Evolutionary conservation across 1,140 invertebrate species (phyloP).

Genomic region (Plodia interpunctella): DNA sequence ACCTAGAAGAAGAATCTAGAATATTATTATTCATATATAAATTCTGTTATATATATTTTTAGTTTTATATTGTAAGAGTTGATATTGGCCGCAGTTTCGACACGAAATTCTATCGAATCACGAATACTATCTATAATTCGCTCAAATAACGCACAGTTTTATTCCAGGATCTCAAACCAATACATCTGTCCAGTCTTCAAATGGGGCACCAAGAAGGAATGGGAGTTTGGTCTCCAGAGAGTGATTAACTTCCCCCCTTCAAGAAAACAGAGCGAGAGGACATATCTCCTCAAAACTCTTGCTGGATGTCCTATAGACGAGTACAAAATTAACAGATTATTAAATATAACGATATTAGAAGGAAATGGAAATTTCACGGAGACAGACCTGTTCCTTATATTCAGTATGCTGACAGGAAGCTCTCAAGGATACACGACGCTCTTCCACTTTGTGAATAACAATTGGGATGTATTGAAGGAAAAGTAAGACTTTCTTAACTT

Average conservation of each 20-base stretch:
- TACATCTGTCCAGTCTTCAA: constrained; percentile 87
- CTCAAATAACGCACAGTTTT: no score
- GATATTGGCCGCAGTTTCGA: no score
- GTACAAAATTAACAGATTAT: constrained; percentile 79
- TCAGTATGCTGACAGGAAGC: constrained; percentile 82
- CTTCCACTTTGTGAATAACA: constrained; percentile 81
- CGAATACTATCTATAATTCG: no score
- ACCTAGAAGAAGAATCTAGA: no score
- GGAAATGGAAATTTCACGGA: constrained; percentile 84
- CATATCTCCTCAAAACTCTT: constrained; percentile 85
- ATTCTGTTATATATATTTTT: no score
- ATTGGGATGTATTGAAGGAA: constrained; percentile 81
- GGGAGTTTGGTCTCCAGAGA: constrained; percentile 86
- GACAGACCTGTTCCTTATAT: constrained; percentile 84
- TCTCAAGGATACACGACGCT: constrained; percentile 82
- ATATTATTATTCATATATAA: no score
- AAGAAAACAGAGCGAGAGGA: constrained; percentile 83
- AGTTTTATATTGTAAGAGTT: no score
- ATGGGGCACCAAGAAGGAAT: constrained; percentile 86
- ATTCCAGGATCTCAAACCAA: constrained; percentile 81
- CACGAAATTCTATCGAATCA: no score
- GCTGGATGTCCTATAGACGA: constrained; percentile 84
- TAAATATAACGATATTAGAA: constrained; percentile 82
- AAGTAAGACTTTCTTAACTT: constrained; percentile 68
- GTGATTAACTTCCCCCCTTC: constrained; percentile 84